Evolutionary conservation across 2,888 invertebrate genomes (phyloP).

Genomic region (Pristionchus fissidentatus): DNA sequence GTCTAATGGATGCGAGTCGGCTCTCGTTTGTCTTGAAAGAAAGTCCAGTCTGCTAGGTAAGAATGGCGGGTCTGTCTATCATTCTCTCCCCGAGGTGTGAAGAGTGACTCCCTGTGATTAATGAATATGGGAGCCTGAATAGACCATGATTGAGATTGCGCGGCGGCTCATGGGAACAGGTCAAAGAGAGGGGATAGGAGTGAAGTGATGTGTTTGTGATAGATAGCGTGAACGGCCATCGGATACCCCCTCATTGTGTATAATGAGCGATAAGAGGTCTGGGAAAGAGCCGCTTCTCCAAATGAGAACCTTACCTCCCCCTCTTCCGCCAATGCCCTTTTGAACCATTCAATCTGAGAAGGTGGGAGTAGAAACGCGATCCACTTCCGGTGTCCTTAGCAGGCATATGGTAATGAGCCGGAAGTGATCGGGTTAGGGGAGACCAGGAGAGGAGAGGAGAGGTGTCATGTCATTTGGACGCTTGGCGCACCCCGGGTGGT

Average conservation of each 20-base stretch:
- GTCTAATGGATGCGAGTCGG: slow-evolving; percentile 40
- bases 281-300: background rate
- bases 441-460: background rate
- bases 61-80: background rate
- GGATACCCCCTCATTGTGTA: background rate
- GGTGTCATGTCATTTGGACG: background rate
- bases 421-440: slow-evolving; percentile 11
- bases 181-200: background rate
- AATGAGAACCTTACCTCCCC: background rate
- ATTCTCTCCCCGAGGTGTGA: slow-evolving; percentile 17
- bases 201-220: slow-evolving; percentile 33
- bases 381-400: slow-evolving; percentile 26
- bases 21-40: background rate
- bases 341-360: background rate
- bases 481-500: slow-evolving; percentile 26
- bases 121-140: background rate
- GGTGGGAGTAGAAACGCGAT: too few species aligned
- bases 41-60: background rate
- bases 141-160: background rate
- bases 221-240: too few species aligned
- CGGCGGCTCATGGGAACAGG: background rate
- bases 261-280: slow-evolving; percentile 25
- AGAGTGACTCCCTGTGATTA: slow-evolving; percentile 23
- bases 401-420: slow-evolving; percentile 31
- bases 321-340: background rate